phyloP scores from a whole-genome alignment of 2,113 vertebrate species.

The Notiomystis cincta region DNA sequence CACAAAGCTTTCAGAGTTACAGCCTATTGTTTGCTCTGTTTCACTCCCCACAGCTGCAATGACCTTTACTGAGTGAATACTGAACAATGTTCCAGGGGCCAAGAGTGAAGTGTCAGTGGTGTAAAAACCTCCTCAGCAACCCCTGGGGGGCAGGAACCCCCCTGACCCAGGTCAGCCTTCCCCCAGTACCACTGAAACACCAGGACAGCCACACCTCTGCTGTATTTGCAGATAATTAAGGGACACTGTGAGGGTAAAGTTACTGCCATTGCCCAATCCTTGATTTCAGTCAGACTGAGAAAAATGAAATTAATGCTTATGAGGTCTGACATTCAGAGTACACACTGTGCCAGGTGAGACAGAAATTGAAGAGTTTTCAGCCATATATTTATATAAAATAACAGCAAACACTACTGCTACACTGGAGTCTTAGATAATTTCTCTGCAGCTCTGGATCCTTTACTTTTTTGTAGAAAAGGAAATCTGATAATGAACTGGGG shows the following conservation, averaged over 20 bases:
- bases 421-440: not conserved
- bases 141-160: not conserved
- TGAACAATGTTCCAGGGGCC: not conserved
- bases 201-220: not conserved
- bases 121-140: not conserved
- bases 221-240: not conserved
- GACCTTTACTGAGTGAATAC: not conserved
- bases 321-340: not conserved
- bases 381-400: not conserved
- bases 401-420: not conserved
- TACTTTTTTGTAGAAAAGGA: not conserved
- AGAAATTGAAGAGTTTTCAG: not conserved
- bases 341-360: not conserved
- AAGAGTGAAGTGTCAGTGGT: not conserved
- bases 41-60: not conserved
- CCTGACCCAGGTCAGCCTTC: not conserved
- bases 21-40: not conserved
- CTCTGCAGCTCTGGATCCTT: not conserved
- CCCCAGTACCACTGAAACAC: not conserved
- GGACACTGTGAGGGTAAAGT: not conserved
- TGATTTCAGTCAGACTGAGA: not conserved
- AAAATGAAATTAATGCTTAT: not conserved
- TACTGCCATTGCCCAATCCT: not conserved
- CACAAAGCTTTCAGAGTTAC: not conserved
- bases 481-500: not conserved